These are phyloP conservation scores for Embidobia sp. DNA, from an alignment of 2,888 invertebrate genomes.

Conservation along the genomic window DNA sequence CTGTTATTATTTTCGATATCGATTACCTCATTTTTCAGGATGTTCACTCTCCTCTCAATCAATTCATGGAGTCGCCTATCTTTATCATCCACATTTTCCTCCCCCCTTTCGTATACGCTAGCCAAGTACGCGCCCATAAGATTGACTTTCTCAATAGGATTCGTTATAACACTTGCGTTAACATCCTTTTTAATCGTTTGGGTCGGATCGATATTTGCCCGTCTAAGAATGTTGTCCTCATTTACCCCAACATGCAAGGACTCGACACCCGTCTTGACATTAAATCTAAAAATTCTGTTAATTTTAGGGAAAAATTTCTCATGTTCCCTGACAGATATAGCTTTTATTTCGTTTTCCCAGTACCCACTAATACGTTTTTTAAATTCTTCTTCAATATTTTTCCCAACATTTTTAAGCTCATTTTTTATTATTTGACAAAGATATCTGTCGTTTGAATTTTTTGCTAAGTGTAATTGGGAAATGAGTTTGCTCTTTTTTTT, in stretches of 20 bases:
- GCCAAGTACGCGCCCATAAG: constrained; percentile 3
- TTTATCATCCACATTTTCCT: neutral
- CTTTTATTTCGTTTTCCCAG: constrained; percentile 20
- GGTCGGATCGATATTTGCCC: neutral
- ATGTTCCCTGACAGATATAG: neutral
- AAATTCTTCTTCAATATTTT: neutral
- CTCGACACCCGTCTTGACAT: neutral
- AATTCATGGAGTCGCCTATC: neutral
- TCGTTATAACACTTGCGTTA: neutral
- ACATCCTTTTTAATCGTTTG: neutral
- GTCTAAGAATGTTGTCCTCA: neutral
- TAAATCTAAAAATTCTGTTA: constrained; percentile 17
- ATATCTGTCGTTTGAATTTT: neutral
- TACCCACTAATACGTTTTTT: neutral
- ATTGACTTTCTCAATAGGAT: neutral
- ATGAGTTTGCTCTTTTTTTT: constrained; percentile 1
- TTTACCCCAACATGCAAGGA: neutral
- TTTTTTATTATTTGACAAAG: neutral
- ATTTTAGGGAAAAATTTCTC: constrained; percentile 18
- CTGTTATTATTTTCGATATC: neutral
- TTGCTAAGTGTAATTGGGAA: neutral
- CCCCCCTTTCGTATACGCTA: neutral
- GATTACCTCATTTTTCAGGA: neutral
- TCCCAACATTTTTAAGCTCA: neutral
- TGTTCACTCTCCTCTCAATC: neutral